These are phyloP conservation scores for Peromyscus maniculatus DNA, from an alignment of 2,113 vertebrate species.

Conservation along the genomic window DNA sequence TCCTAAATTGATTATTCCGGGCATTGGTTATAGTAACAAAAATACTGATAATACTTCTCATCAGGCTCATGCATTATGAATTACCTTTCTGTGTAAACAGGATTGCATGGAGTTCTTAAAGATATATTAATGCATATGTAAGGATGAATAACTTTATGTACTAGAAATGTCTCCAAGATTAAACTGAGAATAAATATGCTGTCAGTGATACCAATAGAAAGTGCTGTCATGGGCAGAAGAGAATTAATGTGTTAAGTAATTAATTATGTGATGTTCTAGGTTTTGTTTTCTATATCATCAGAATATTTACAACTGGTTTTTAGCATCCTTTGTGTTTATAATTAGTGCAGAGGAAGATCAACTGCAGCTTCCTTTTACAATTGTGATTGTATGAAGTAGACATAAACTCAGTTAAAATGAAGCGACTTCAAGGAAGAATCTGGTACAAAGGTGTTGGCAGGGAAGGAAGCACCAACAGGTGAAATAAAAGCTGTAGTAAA, in stretches of 20 bases:
- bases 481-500: neutral
- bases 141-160: neutral
- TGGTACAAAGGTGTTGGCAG: too few species aligned
- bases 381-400: neutral
- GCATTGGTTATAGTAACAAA: neutral
- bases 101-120: neutral
- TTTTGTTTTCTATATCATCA: neutral
- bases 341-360: neutral
- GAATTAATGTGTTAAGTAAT: neutral
- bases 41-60: neutral
- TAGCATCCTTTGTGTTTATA: neutral
- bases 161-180: neutral
- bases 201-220: neutral
- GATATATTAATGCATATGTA: neutral
- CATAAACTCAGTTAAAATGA: neutral
- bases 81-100: neutral
- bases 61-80: neutral
- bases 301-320: neutral
- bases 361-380: neutral
- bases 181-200: slow-evolving; percentile 14
- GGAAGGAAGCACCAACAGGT: neutral
- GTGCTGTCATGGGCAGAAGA: neutral
- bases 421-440: neutral
- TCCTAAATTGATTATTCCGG: neutral
- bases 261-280: neutral